Conservation (phyloP, 2,888 invertebrate species). For the Prenolepis imparis region DNA sequence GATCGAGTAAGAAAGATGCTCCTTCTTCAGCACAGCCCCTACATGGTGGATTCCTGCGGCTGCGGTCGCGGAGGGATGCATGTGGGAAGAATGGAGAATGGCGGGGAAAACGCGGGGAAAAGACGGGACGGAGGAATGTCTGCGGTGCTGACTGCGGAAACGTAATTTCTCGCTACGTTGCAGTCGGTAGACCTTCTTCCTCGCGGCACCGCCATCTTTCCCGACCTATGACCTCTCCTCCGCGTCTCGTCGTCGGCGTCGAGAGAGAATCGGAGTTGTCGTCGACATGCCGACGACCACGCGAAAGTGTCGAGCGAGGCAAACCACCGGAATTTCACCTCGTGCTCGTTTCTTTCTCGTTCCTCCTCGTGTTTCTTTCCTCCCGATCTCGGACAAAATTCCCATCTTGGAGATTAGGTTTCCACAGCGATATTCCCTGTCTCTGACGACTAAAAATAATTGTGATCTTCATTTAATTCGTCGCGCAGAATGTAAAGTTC, state of each 20-base stretch:
- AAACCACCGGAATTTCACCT: constrained; percentile 66
- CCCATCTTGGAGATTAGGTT: neutral
- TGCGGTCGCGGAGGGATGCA: constrained; percentile 39
- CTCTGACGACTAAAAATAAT: constrained; percentile 2
- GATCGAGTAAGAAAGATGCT: neutral
- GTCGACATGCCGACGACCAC: constrained; percentile 23
- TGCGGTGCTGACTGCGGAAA: constrained; percentile 76
- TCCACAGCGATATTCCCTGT: constrained; percentile 5
- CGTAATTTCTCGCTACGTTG: constrained; percentile 79
- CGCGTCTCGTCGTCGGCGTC: neutral
- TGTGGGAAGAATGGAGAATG: neutral
- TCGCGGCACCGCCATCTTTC: constrained; percentile 55
- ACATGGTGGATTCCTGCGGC: constrained; percentile 65
- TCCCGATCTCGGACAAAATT: constrained; percentile 17
- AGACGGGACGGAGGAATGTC: constrained; percentile 70
- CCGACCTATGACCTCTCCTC: constrained; percentile 47
- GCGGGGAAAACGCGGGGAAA: constrained; percentile 51
- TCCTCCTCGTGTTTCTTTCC: neutral
- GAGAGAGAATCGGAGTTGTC: constrained; percentile 12
- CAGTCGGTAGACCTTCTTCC: constrained; percentile 72
- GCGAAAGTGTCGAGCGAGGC: constrained; percentile 66
- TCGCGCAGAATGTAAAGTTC: neutral
- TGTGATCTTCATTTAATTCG: neutral
- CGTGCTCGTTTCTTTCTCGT: constrained; percentile 1
- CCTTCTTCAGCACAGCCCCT: neutral